Evolutionary conservation across 2,797 vertebrate genomes (phyloP).

Genomic region (Peromyscus attwateri): DNA sequence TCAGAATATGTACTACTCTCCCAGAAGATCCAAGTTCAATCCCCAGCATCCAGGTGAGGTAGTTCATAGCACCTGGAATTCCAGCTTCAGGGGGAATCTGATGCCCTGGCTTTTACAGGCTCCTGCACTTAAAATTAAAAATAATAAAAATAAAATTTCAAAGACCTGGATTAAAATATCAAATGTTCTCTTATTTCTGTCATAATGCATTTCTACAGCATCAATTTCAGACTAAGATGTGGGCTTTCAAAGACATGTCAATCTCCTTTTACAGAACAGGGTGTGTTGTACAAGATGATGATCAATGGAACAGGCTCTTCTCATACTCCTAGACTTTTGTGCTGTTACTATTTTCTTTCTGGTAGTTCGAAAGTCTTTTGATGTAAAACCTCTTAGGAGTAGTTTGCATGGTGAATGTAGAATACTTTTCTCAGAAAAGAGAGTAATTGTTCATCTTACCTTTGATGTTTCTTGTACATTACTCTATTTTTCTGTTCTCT

Average conservation of each 20-base stretch:
- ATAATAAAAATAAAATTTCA: background rate
- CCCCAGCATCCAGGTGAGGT: background rate
- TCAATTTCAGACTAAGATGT: conserved; percentile 36
- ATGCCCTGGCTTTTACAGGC: background rate
- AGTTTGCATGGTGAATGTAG: background rate
- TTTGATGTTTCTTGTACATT: conserved; percentile 48
- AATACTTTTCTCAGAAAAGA: conserved; percentile 44
- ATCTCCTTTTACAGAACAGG: background rate
- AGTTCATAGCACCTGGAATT: background rate
- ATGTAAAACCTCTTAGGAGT: conserved; percentile 46
- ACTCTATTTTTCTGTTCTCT: conserved; percentile 58
- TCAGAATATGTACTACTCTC: background rate
- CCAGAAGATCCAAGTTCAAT: background rate
- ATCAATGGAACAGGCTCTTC: background rate
- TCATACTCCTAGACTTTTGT: background rate
- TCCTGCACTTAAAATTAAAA: background rate
- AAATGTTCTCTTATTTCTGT: conserved; percentile 1
- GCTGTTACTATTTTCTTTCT: conserved; percentile 14
- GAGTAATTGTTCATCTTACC: conserved; percentile 15
- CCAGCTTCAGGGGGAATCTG: background rate
- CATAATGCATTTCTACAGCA: conserved; percentile 4
- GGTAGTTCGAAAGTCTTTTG: conserved; percentile 43
- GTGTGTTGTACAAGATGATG: background rate
- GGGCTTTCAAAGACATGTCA: background rate
- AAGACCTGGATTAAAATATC: conserved; percentile 21